phyloP scores from a whole-genome alignment of 2,113 vertebrate species.

The Muntiacus reevesi region DNA sequence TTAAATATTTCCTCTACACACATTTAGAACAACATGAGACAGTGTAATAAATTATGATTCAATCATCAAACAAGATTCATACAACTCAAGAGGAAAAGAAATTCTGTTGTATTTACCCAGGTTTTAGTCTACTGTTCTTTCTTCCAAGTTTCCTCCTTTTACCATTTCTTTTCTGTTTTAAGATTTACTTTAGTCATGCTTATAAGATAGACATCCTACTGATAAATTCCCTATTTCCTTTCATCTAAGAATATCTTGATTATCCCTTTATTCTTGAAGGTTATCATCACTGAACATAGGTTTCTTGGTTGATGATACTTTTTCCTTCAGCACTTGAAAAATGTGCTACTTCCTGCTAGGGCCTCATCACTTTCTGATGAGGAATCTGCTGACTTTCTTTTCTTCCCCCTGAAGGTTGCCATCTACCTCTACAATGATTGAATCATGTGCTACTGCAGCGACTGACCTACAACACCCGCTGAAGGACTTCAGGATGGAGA shows the following conservation, averaged over 20 bases:
- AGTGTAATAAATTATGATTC: not conserved
- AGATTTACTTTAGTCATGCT: not conserved
- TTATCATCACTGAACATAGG: not conserved
- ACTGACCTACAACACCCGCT: not conserved
- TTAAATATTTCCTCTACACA: not conserved
- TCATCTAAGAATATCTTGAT: not conserved
- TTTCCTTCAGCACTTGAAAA: slow-evolving; percentile 21
- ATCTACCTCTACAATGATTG: not conserved
- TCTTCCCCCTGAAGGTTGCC: not conserved
- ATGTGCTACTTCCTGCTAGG: not conserved
- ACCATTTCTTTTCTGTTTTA: not conserved
- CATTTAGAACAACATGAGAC: not conserved
- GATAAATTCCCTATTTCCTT: not conserved
- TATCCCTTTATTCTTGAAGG: not conserved
- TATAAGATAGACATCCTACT: not conserved
- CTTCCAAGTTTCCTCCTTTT: not conserved
- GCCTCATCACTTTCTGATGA: not conserved
- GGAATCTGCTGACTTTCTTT: not conserved
- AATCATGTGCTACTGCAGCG: not conserved
- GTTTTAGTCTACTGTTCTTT: slow-evolving; percentile 8
- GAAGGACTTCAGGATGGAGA: not conserved
- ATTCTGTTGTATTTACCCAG: not conserved
- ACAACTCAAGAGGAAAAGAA: slow-evolving; percentile 5
- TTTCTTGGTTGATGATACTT: not conserved
- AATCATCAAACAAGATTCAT: not conserved